Evolutionary conservation across 2,888 invertebrate genomes (phyloP).

Genomic region (Drosophila melanosoma): DNA sequence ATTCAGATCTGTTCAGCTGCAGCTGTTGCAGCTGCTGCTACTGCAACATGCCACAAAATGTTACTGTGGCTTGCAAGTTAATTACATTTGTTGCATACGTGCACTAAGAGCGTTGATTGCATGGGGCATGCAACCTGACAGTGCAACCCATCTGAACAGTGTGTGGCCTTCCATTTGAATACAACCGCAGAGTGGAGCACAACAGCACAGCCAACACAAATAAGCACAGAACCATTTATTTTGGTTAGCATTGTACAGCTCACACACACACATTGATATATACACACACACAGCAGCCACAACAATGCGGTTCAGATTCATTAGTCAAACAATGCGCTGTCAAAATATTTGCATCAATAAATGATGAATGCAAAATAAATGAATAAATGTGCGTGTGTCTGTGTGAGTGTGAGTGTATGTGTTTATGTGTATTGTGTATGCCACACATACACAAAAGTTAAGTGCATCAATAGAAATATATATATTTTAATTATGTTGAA

Average conservation of each 20-base stretch:
- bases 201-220: conserved; percentile 6
- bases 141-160: conserved; percentile 3
- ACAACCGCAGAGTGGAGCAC: conserved; percentile 29
- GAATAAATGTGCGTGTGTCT: not conserved
- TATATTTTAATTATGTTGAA: conserved; percentile 44
- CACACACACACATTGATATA: conserved; percentile 11
- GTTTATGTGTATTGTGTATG: not conserved
- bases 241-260: conserved; percentile 20
- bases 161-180: conserved; percentile 49
- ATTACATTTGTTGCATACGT: conserved; percentile 77
- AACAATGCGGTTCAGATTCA: conserved; percentile 55
- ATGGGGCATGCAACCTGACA: conserved; percentile 44
- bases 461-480: conserved; percentile 46
- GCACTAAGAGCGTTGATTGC: conserved; percentile 61
- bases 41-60: conserved; percentile 45
- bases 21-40: conserved; percentile 8
- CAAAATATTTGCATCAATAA: conserved; percentile 66
- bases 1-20: conserved; percentile 52
- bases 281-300: conserved; percentile 29
- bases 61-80: conserved; percentile 64
- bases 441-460: conserved; percentile 15
- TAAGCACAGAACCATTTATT: conserved; percentile 34
- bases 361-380: conserved; percentile 32
- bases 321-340: conserved; percentile 56
- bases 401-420: not conserved